Base-by-base conservation (phyloP, 1,140 invertebrate genomes). In the Bombyx mandarina region DNA sequence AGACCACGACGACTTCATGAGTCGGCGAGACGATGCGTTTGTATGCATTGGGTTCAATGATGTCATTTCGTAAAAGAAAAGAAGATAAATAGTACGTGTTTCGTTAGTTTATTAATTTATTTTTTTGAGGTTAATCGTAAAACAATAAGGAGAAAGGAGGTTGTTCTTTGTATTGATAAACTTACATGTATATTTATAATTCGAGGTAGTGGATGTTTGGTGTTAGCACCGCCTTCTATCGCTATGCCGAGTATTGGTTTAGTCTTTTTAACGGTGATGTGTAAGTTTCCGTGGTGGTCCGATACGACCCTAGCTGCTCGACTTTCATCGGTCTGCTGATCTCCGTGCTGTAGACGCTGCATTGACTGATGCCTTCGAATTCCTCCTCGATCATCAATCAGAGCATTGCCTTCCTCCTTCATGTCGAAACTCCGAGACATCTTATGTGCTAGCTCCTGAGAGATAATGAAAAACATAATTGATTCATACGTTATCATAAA, bases 161-260 rank as follows among this genome's bases (percentile, higher is more conserved):
- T 10, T 8, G 18, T 18, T 18, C 12, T 18, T 18, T 18, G 12
- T 18, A 18, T 18, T 18, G 12, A 18, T 12, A 53, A 52, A 71
- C 92, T 92, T 88, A 98, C 97, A 88, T 98, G 96, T 79, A 99
- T 98, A 86, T 97, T 97, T 71, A 98, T 98, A 75, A 99, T 98
- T 77, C 96, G 92, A 43, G 97, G 97, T 65, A 98, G 90, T 51
- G 95, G 94, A 88, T 98, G 97, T 77, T 95, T 94, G 50, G 97
- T 98, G 85, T 99, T 97, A 63, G 94, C 94, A 53, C 98, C 98
- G 60, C 98, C 98, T 90, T 98, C 97, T 70, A 99, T 98, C 53
- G 97, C 97, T 69, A 99, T 97, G 61, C 97, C 97, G 65, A 99
- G 91, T 73, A 97, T 96, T 48, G 96, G 95, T 88, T 97, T 97